Evolutionary conservation across 2,888 invertebrate species (phyloP), one percentile per base, ranked within the genome.

Genomic region (Drosophila prolongata): DNA sequence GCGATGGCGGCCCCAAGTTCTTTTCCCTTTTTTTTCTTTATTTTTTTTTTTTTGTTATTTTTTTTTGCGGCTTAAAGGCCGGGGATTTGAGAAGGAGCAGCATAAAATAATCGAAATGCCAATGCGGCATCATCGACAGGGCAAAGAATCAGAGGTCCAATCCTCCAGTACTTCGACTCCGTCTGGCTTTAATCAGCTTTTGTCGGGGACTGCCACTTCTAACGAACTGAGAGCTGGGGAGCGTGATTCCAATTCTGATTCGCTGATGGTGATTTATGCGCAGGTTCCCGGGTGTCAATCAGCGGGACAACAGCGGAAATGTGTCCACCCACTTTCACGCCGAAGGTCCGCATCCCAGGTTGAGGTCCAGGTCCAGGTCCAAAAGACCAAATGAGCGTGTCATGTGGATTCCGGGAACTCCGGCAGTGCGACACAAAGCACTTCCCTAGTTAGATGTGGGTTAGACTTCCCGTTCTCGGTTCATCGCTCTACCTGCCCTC

Each of bases 311-410:
- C 43, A 52, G 64, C 83, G 86, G 88, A 83, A 79, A 86, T 82
- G 68, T 75, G 83, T 83, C 88, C 88, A 88, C 83, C 86, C 85
- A 87, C 88, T 83, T 85, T 85, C 82, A 87, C 88, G 85, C 87
- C 77, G 58, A 55, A 14, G 16, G 30, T 30, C 8, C 30, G 2
- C 24, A 24, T 24, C 24, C 24, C 3, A 16, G 24, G 24, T 24
- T 24, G 24, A 24, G 4, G 24, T 24, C 24, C 24, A 14, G 16
- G 27, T 30, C 8, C 27, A 8, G 8, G 30, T 30, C 30, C 30
- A 30, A 24, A 46, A 34, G 40, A 30, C 13, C 24, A 59, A 68
- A 64, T 52, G 64, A 70, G 71, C 71, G 61, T 75, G 75, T 75
- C 74, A 74, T 68, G 61, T 69, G 75, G 65, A 73, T 73, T 66